phyloP scores from a whole-genome alignment of 1,140 invertebrate genomes.

The Anthonomus grandis region DNA sequence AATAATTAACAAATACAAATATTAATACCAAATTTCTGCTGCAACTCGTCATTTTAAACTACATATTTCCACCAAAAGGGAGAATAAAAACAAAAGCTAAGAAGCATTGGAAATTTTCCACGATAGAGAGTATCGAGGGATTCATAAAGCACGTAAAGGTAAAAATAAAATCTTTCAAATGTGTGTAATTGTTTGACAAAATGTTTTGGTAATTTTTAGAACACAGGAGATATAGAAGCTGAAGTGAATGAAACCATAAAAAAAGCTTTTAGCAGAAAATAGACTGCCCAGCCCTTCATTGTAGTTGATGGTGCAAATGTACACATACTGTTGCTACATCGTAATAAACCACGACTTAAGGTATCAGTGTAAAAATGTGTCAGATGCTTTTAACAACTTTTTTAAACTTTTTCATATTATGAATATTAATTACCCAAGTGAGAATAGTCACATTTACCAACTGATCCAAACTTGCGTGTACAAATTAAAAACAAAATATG shows the following conservation, averaged over 20 bases:
- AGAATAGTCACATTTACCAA: not conserved
- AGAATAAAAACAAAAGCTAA: not conserved
- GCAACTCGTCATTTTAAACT: not conserved
- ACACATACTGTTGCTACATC: too few relatives aligned
- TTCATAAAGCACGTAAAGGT: not conserved
- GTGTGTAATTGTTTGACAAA: too few relatives aligned
- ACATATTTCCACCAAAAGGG: not conserved
- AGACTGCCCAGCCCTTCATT: too few relatives aligned
- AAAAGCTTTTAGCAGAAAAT: too few relatives aligned
- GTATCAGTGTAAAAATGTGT: conserved; percentile 4
- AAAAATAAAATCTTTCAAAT: too few relatives aligned
- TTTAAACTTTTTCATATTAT: conserved; percentile 8
- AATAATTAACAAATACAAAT: too few relatives aligned
- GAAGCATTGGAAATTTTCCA: not conserved
- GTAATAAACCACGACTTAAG: not conserved
- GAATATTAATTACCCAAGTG: not conserved
- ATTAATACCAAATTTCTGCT: too few relatives aligned
- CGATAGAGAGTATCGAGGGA: not conserved
- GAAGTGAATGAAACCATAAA: too few relatives aligned
- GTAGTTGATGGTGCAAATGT: too few relatives aligned
- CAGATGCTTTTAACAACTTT: not conserved
- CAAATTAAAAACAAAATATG: not conserved
- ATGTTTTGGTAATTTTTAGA: too few relatives aligned
- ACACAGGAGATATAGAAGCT: too few relatives aligned
- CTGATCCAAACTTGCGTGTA: conserved; percentile 6